These are phyloP conservation scores for Agrotis clavis DNA, from an alignment of 2,888 invertebrate genomes.

Conservation along the genomic window DNA sequence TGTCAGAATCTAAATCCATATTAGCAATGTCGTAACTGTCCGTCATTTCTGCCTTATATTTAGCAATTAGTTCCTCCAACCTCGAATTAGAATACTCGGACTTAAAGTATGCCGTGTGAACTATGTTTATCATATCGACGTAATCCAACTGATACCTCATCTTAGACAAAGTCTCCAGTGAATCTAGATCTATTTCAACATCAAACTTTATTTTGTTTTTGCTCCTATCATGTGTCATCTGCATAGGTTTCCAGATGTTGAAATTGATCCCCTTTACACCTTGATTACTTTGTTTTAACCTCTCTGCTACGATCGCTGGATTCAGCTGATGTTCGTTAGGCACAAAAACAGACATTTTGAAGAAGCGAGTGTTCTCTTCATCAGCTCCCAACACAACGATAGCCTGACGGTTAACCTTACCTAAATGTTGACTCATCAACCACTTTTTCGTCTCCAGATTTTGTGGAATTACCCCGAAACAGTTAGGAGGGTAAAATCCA, in stretches of 20 bases:
- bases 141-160: slow-evolving; percentile 79
- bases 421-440: slow-evolving; percentile 77
- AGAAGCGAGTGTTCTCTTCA: slow-evolving; percentile 71
- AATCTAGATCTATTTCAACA: slow-evolving; percentile 82
- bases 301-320: slow-evolving; percentile 68
- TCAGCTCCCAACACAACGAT: slow-evolving; percentile 77
- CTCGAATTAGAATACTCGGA: slow-evolving; percentile 69
- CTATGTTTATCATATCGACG: slow-evolving; percentile 60
- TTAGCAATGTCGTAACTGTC: slow-evolving; percentile 83
- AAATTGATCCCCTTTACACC: slow-evolving; percentile 82
- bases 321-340: slow-evolving; percentile 60
- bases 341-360: slow-evolving; percentile 73
- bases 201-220: slow-evolving; percentile 56
- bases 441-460: slow-evolving; percentile 81
- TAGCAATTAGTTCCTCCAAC: slow-evolving; percentile 73
- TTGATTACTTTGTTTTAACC: slow-evolving; percentile 77
- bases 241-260: slow-evolving; percentile 76
- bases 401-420: slow-evolving; percentile 72
- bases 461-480: slow-evolving; percentile 81
- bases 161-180: slow-evolving; percentile 76
- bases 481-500: slow-evolving; percentile 79
- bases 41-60: slow-evolving; percentile 75
- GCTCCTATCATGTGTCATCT: slow-evolving; percentile 32
- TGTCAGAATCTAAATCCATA: slow-evolving; percentile 82
- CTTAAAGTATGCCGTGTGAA: slow-evolving; percentile 64